phyloP scores from a whole-genome alignment of 2,797 vertebrate species.

The Microctenopoma steveboyesi region DNA sequence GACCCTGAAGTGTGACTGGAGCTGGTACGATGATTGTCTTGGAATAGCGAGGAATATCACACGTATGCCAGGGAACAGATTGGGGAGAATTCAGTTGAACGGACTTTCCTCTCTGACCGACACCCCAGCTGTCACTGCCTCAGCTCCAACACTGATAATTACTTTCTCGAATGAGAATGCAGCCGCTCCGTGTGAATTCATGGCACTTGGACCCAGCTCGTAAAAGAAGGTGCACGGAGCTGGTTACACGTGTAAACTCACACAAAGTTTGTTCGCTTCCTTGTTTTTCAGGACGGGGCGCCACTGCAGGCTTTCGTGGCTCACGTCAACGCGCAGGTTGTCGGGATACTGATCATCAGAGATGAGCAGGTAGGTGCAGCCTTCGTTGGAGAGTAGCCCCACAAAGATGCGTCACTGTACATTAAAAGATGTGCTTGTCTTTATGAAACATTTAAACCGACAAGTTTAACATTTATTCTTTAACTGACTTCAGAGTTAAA shows the following conservation, averaged over 20 bases:
- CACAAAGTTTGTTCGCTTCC: background rate
- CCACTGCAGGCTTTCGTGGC: conserved; percentile 87
- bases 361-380: conserved; percentile 88
- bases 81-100: conserved; percentile 63
- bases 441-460: no score
- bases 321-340: conserved; percentile 82
- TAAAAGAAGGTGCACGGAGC: background rate
- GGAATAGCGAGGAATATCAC: conserved; percentile 36
- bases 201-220: conserved; percentile 4
- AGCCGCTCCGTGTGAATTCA: conserved; percentile 55
- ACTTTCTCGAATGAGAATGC: conserved; percentile 49
- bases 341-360: conserved; percentile 87
- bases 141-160: conserved; percentile 64
- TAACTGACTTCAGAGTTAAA: no score
- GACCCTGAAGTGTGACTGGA: conserved; percentile 11
- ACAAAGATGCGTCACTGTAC: background rate
- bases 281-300: conserved; percentile 80
- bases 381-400: no score
- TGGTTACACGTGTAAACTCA: background rate
- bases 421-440: background rate
- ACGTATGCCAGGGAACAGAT: conserved; percentile 63
- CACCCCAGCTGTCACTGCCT: conserved; percentile 67
- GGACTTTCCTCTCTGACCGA: conserved; percentile 56
- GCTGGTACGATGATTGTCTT: conserved; percentile 39
- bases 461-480: no score